Evolutionary conservation across 2,113 vertebrate genomes (phyloP).

Genomic region (Pterocles gutturalis): DNA sequence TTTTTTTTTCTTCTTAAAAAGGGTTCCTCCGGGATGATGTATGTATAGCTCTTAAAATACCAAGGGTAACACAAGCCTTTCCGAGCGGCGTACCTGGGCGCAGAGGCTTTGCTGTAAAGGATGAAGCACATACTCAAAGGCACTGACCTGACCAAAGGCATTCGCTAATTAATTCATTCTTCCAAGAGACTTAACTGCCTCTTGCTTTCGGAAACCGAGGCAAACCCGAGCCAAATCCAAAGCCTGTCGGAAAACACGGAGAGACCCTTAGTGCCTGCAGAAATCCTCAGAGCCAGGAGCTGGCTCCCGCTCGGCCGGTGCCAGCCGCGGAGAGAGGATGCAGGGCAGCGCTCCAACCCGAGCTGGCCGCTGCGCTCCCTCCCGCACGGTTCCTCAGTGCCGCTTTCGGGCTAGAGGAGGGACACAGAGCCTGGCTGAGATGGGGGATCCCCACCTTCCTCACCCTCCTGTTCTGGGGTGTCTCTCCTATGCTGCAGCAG

Average conservation of each 20-base stretch:
- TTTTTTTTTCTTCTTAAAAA: not conserved
- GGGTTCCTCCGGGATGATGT: slow-evolving; percentile 16
- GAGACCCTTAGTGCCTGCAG: not conserved
- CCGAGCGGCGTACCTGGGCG: not conserved
- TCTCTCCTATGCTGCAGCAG: not conserved
- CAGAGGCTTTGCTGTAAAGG: not conserved
- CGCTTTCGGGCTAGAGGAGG: not conserved
- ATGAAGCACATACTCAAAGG: not conserved
- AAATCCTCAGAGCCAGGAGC: not conserved
- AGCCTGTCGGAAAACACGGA: slow-evolving; percentile 2
- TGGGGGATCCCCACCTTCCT: not conserved
- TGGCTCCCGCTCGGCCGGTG: not conserved
- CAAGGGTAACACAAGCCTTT: not conserved
- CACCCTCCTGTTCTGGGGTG: not conserved
- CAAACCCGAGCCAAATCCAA: slow-evolving; percentile 27
- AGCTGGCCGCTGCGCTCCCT: accelerated
- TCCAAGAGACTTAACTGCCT: slow-evolving; percentile 60
- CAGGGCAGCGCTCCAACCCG: not conserved
- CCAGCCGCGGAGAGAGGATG: accelerated
- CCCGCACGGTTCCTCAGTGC: accelerated
- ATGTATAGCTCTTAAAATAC: not conserved
- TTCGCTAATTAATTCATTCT: slow-evolving; percentile 66
- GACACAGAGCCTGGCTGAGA: not conserved
- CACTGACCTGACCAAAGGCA: slow-evolving; percentile 63
- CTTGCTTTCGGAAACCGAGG: slow-evolving; percentile 55